These are phyloP conservation scores for Cercocebus atys DNA, from an alignment of 2,113 vertebrate species.

Conservation along the genomic window DNA sequence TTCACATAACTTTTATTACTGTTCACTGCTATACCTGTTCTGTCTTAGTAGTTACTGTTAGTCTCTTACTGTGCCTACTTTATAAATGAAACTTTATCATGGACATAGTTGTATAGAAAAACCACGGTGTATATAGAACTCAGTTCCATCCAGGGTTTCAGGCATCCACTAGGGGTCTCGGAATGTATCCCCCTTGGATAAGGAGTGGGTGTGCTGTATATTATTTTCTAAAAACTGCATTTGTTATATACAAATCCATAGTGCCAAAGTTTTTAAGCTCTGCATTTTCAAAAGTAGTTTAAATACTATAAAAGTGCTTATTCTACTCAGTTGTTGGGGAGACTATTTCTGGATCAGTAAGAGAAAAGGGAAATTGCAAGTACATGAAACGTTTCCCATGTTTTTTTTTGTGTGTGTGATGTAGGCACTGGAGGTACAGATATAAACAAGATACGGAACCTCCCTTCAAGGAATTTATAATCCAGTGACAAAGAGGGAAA, in stretches of 20 bases:
- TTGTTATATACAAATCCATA: background rate
- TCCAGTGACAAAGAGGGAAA: background rate
- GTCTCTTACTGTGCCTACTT: background rate
- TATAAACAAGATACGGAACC: background rate
- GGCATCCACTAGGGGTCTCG: background rate
- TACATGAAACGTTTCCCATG: accelerated
- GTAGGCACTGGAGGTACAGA: background rate
- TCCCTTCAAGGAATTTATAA: background rate
- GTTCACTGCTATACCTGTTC: background rate
- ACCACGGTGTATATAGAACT: background rate
- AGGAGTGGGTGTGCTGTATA: background rate
- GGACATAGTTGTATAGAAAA: background rate
- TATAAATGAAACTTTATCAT: background rate
- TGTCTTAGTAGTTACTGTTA: background rate
- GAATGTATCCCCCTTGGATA: background rate
- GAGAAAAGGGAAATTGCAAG: background rate
- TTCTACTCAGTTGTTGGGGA: background rate
- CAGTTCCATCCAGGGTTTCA: background rate
- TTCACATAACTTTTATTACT: background rate
- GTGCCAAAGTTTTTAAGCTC: background rate
- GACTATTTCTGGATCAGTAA: background rate
- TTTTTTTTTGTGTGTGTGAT: background rate
- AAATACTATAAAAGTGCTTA: background rate
- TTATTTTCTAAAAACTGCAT: background rate
- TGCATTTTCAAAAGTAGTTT: background rate